phyloP scores from a whole-genome alignment of 2,888 invertebrate genomes.

The Polymixis flavicincta region DNA sequence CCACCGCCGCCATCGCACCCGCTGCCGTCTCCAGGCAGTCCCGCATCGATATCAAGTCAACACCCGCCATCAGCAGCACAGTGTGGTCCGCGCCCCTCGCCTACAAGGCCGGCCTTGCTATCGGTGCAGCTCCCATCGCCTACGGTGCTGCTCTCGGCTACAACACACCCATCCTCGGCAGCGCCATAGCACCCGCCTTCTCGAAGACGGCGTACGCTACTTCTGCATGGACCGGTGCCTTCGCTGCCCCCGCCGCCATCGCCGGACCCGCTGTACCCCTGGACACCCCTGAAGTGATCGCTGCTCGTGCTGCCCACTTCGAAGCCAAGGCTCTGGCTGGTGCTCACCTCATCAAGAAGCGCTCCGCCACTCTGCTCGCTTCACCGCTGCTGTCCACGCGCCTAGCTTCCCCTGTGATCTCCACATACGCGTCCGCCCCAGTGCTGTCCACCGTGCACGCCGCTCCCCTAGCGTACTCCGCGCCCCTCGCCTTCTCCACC shows the following conservation, averaged over 20 bases:
- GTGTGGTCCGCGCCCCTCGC: constrained; percentile 71
- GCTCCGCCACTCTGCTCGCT: constrained; percentile 77
- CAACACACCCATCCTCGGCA: constrained; percentile 68
- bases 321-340: constrained; percentile 82
- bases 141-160: constrained; percentile 71
- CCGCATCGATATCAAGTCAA: constrained; percentile 81
- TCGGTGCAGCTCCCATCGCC: constrained; percentile 73
- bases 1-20: constrained; percentile 70
- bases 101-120: constrained; percentile 75
- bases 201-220: constrained; percentile 60
- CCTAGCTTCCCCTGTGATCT: constrained; percentile 74
- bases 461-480: constrained; percentile 73
- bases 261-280: constrained; percentile 76
- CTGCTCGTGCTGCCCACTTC: constrained; percentile 84
- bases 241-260: too few relatives aligned
- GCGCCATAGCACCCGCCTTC: constrained; percentile 31
- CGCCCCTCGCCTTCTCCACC: constrained; percentile 73
- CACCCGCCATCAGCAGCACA: constrained; percentile 82
- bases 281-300: constrained; percentile 84
- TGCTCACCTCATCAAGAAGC: constrained; percentile 83
- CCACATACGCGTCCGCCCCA: constrained; percentile 75
- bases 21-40: constrained; percentile 82
- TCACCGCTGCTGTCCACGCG: constrained; percentile 44
- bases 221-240: constrained; percentile 61
- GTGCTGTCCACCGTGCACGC: constrained; percentile 76